Evolutionary conservation across 2,797 vertebrate genomes (phyloP), one percentile per base, ranked within the genome.

Genomic region (Chaetodon trifasciatus): DNA sequence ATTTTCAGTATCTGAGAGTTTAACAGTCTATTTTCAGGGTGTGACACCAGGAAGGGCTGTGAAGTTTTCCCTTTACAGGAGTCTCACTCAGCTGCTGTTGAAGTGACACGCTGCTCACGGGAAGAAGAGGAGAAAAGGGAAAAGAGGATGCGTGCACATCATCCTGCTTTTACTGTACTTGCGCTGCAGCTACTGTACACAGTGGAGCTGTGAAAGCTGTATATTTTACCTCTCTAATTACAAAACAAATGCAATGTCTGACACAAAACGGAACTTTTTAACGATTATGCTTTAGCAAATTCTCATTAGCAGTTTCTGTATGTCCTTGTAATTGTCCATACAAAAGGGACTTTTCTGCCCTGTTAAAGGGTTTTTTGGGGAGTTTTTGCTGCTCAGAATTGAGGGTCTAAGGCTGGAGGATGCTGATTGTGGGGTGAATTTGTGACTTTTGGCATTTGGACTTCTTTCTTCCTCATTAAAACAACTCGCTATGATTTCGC

Each of bases 21-120:
- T 72, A 85, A 61, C 76, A 46, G 78, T 82, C 81, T 89, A 76
- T 87, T 88, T 86, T 70, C 73, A 61, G 83, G 79, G 83, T 85
- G 85, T 78, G 82, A 89, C 84, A 75, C 61, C 56, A 1, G 16
- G 57, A 58, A 70, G 58, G 69, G 78, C 77, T 88, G 74, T 90
- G 86, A 89, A 76, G 79, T 70, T 79, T 68, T 52, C 47, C 19
- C 47, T 70, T 69, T 65, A 56, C 77, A 66, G 5, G 39, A 77
- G 62, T 73, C 69, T 86, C 68, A 53, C 65, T 83, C 76, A 42
- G 17, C 68, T 63, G 79, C 70, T 72, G 77, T 1, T 13, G 21
- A 74, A 28, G 55, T 78, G 78, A 84, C 16, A 13, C 8, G 76
- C 57, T 55, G 71, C 82, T 84, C 53, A 28, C 42, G 6, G 16